Evolutionary conservation across 2,888 invertebrate genomes (phyloP), one percentile per base, ranked within the genome.

Genomic region (Ormyrus nitidulus): DNA sequence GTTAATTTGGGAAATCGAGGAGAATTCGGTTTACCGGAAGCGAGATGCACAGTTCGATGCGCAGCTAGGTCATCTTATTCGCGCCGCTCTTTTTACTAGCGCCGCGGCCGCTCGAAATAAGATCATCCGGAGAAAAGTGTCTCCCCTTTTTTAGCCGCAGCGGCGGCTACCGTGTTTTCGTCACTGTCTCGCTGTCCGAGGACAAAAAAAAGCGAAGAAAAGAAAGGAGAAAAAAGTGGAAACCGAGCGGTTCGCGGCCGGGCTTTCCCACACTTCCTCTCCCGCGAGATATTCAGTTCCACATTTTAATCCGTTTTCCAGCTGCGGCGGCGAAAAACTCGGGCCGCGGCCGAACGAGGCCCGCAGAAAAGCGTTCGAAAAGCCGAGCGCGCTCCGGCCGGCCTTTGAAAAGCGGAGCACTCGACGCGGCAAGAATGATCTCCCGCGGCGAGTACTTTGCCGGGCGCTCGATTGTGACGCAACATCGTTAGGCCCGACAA

Each of bases 11-110:
- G 49, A 74, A 76, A 79, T 66, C 73, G 68, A 77, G 80, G 82
- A 84, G 79, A 84, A 83, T 82, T 83, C 44, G 81, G 79, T 76
- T 77, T 68, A 65, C 80, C 84, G 86, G 86, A 88, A 87, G 83
- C 83, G 82, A 83, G 83, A 81, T 81, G 83, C 81, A 83, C 86
- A 85, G 85, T 82, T 85, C 82, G 83, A 77, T 84, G 84, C 73
- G 59, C 85, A 87, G 86, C 81, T 85, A 79, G 86, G 87, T 87
- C 87, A 84, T 80, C 84, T 83, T 83, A 83, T 85, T 84, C 70
- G 77, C 81, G 61, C 62, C 54, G 79, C 83, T 83, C 78, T 84
- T 86, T 80, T 79, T 75, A 71, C 77, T 66, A 61, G 48, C 66
- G 34, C 64, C 10, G 13, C 54, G 19, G 19, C 48, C 13, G 19